Base-by-base conservation (phyloP, 1,140 invertebrate species). In the Drosophila erecta region DNA sequence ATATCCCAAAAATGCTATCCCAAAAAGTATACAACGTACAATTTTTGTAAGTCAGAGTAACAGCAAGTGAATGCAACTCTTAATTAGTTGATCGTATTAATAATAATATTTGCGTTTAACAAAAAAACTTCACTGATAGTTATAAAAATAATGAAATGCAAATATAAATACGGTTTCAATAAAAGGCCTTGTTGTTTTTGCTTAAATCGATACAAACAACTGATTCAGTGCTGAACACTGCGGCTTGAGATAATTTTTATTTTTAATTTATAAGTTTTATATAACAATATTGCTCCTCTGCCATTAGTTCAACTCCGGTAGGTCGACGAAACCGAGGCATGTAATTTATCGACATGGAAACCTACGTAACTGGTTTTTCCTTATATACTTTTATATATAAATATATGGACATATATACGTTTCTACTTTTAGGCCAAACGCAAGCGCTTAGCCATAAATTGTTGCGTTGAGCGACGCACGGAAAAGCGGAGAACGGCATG, bases 381-480 rank as follows among this genome's bases (percentile, higher is more conserved):
- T 33, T 35, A 30, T 55, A 55, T 43, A 41, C 41, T 46, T 24
- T 27, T 47, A 27, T n/a, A 24, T n/a, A 27, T 0, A 17, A 17
- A 17, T 44, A 57, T 24, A 24, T 55, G 3, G 2, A 30, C 7
- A 8, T 30, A 7, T 30, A 10, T 30, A 30, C 30, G 33, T 41
- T 61, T 55, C 76, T 20, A 79, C 79, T 77, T 86, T 81, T 65
- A 74, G 81, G 77, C 73, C 64, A 86, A 69, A 81, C 81, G 74
- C 71, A 81, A 72, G 60, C 77, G 77, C 78, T 85, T 86, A 86
- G 73, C 73, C 81, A 85, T 85, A 86, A 85, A 86, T 85, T 85
- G 81, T 66, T 81, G 81, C 72, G 74, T 77, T 76, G 55, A 59
- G 55, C 73, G 55, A 77, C 74, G 73, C 64, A 77, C 57, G 54